phyloP scores from a whole-genome alignment of 1,140 invertebrate genomes.

The Acromyrmex echinatior region DNA sequence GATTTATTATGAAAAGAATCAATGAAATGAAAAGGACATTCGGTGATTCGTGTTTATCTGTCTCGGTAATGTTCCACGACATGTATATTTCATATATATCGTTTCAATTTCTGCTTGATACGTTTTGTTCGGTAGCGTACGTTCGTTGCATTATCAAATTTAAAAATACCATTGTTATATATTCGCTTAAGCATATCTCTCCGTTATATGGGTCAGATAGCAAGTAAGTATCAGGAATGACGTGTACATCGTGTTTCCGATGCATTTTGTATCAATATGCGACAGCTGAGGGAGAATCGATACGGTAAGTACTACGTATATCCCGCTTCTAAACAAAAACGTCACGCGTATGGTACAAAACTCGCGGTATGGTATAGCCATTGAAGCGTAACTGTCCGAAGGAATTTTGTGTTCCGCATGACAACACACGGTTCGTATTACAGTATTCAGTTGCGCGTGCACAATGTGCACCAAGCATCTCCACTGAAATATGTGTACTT shows the following conservation, averaged over 20 bases:
- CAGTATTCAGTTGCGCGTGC: conserved; percentile 14
- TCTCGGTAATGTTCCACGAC: not conserved
- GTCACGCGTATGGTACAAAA: not conserved
- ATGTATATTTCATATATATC: not conserved
- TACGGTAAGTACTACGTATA: conserved; percentile 51
- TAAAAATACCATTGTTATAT: not conserved
- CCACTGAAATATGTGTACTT: not conserved
- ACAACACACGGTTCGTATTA: not conserved
- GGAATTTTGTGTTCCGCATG: not conserved
- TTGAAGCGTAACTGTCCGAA: not conserved
- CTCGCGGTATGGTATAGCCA: not conserved
- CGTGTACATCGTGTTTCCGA: conserved; percentile 30
- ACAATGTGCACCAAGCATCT: not conserved
- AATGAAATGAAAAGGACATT: not conserved
- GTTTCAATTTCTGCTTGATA: not conserved
- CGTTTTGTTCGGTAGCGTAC: not conserved
- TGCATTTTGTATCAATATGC: conserved; percentile 1
- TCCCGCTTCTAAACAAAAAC: conserved; percentile 6
- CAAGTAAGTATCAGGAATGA: conserved; percentile 39
- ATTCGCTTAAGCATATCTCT: not conserved
- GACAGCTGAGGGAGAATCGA: conserved; percentile 31
- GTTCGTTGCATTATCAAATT: conserved; percentile 11
- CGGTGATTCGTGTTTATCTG: not conserved
- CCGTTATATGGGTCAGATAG: conserved; percentile 23
- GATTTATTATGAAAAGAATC: not conserved